phyloP scores from a whole-genome alignment of 2,797 vertebrate genomes.

The Fistularia commersonii region DNA sequence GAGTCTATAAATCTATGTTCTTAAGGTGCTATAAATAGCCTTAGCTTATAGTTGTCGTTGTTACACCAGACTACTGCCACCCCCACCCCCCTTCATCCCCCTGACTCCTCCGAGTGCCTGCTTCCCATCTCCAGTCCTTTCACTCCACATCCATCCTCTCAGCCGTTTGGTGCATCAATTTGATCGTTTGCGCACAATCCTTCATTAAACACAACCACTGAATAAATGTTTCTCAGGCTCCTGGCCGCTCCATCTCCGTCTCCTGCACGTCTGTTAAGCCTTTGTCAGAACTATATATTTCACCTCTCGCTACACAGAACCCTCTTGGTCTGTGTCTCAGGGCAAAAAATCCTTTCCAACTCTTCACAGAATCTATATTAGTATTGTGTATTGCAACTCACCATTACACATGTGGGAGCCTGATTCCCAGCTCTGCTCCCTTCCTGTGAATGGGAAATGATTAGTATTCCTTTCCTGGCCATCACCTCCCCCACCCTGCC shows the following conservation, averaged over 20 bases:
- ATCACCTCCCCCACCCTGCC: slow-evolving; percentile 36
- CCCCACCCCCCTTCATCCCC: slow-evolving; percentile 49
- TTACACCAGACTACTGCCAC: too few relatives aligned
- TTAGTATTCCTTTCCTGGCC: slow-evolving; percentile 60
- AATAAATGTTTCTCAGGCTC: background rate
- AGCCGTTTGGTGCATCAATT: slow-evolving; percentile 24
- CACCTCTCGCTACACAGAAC: slow-evolving; percentile 23
- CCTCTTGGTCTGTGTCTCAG: slow-evolving; percentile 28
- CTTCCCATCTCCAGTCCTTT: slow-evolving; percentile 41
- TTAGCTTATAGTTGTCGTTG: too few relatives aligned
- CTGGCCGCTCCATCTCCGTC: slow-evolving; percentile 3
- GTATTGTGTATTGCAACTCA: slow-evolving; percentile 38
- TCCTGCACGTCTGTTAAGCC: slow-evolving; percentile 8
- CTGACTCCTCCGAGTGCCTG: slow-evolving; percentile 20
- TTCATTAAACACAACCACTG: slow-evolving; percentile 8
- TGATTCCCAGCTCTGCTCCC: slow-evolving; percentile 35
- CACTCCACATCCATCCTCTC: slow-evolving; percentile 40
- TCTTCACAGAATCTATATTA: slow-evolving; percentile 38
- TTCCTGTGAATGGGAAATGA: slow-evolving; percentile 50
- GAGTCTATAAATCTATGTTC: too few relatives aligned
- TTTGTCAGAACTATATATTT: slow-evolving; percentile 15
- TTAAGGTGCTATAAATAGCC: too few relatives aligned
- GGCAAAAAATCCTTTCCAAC: slow-evolving; percentile 29
- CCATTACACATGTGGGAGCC: slow-evolving; percentile 37
- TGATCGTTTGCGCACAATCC: slow-evolving; percentile 15